phyloP scores from a whole-genome alignment of 2,113 vertebrate species.

The Anhinga anhinga region DNA sequence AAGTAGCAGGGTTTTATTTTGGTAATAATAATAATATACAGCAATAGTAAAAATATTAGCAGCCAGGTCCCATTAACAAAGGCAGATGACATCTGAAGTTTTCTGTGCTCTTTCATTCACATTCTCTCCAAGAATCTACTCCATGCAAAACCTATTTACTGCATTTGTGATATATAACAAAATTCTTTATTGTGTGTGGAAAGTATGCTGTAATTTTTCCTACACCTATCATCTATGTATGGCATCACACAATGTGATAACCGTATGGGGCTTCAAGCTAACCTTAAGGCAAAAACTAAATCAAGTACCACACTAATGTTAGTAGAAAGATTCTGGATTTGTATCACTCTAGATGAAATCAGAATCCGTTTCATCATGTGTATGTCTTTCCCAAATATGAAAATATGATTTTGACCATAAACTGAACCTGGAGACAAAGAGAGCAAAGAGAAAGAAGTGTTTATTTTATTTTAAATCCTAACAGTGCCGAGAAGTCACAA shows the following conservation, averaged over 20 bases:
- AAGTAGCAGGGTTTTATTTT: background rate
- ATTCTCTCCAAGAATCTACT: background rate
- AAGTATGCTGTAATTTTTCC: background rate
- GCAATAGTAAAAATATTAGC: background rate
- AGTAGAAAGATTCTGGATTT: background rate
- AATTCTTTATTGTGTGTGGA: fast-evolving
- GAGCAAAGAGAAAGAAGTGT: background rate
- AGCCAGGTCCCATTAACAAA: background rate
- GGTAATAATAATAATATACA: background rate
- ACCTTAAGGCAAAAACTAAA: background rate
- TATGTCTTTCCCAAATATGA: background rate
- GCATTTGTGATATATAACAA: background rate
- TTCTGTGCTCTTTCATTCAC: background rate
- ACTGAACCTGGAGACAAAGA: background rate
- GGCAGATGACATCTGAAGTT: background rate
- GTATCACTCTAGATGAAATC: background rate
- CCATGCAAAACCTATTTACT: background rate
- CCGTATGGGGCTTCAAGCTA: background rate
- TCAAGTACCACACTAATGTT: background rate
- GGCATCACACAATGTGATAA: background rate
- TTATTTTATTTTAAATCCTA: background rate
- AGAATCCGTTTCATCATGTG: background rate
- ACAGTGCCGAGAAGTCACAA: background rate
- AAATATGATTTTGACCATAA: background rate
- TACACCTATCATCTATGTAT: background rate